Evolutionary conservation across 1,140 invertebrate genomes (phyloP).

Genomic region (Neodiprion lecontei): DNA sequence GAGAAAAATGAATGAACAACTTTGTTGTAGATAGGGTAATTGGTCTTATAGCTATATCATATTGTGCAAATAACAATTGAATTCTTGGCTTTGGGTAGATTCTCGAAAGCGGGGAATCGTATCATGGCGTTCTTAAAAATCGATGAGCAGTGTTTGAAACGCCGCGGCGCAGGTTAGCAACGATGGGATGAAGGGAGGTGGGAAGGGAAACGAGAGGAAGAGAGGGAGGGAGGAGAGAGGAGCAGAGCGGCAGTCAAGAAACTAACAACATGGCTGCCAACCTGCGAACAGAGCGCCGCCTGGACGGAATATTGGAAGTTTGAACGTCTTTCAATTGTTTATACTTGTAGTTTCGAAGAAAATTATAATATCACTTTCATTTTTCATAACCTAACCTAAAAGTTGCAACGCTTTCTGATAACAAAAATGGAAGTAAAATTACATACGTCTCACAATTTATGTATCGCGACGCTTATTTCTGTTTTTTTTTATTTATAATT

Average conservation of each 20-base stretch:
- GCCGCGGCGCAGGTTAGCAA: conserved; percentile 33
- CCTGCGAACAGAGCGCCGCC: conserved; percentile 48
- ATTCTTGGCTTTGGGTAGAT: too few relatives aligned
- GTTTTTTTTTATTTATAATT: neutral
- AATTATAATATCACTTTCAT: too few relatives aligned
- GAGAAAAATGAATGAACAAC: too few relatives aligned
- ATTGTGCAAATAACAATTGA: neutral
- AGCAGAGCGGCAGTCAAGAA: conserved; percentile 5
- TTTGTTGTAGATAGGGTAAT: too few relatives aligned
- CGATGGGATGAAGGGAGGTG: neutral
- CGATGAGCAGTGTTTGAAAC: conserved; percentile 36
- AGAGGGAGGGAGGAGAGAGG: conserved; percentile 13
- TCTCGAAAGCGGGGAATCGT: conserved; percentile 18
- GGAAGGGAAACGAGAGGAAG: conserved; percentile 23
- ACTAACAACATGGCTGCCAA: conserved; percentile 49
- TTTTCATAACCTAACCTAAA: too few relatives aligned
- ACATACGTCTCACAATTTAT: neutral
- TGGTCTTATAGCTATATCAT: too few relatives aligned
- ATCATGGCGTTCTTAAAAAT: conserved; percentile 32
- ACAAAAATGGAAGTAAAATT: too few relatives aligned
- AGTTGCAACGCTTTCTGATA: too few relatives aligned
- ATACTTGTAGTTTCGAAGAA: too few relatives aligned
- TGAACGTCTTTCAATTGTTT: neutral
- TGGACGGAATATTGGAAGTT: conserved; percentile 49
- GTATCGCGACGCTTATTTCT: neutral